Conservation (phyloP, 92 coral and sea anemone genomes). For the Isaurus tuberculatus region DNA sequence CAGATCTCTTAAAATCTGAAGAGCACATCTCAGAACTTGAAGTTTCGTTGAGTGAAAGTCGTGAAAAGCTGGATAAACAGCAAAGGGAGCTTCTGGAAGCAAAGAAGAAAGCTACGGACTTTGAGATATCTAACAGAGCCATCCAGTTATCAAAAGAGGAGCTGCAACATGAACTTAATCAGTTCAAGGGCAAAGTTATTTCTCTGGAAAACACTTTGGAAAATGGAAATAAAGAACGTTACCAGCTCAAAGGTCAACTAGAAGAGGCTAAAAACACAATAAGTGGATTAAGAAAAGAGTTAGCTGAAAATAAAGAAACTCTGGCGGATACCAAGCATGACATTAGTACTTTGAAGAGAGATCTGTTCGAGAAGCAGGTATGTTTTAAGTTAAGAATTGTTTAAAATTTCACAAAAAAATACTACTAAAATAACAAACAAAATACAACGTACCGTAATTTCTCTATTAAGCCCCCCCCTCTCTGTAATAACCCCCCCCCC, state of each 20-base stretch:
- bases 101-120: slow-evolving; percentile 77
- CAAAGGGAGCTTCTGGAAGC: slow-evolving; percentile 80
- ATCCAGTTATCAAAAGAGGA: slow-evolving; percentile 66
- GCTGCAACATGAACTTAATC: slow-evolving; percentile 69
- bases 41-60: slow-evolving; percentile 53
- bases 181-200: slow-evolving; percentile 60
- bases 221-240: slow-evolving; percentile 64
- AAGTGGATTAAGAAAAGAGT: slow-evolving; percentile 60
- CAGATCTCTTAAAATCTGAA: slow-evolving; percentile 67
- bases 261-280: slow-evolving; percentile 72
- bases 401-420: too few relatives aligned
- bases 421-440: too few relatives aligned
- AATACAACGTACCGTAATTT: too few relatives aligned
- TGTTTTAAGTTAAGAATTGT: background rate
- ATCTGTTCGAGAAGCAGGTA: slow-evolving; percentile 62
- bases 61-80: slow-evolving; percentile 65
- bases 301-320: slow-evolving; percentile 54
- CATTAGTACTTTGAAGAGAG: slow-evolving; percentile 49
- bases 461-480: too few relatives aligned
- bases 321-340: slow-evolving; percentile 66
- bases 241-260: slow-evolving; percentile 70
- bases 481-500: too few relatives aligned
- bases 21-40: slow-evolving; percentile 74
- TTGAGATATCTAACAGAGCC: slow-evolving; percentile 74
- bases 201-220: slow-evolving; percentile 67